Conservation (phyloP, 2,113 vertebrate genomes). For the Elachura formosa region DNA sequence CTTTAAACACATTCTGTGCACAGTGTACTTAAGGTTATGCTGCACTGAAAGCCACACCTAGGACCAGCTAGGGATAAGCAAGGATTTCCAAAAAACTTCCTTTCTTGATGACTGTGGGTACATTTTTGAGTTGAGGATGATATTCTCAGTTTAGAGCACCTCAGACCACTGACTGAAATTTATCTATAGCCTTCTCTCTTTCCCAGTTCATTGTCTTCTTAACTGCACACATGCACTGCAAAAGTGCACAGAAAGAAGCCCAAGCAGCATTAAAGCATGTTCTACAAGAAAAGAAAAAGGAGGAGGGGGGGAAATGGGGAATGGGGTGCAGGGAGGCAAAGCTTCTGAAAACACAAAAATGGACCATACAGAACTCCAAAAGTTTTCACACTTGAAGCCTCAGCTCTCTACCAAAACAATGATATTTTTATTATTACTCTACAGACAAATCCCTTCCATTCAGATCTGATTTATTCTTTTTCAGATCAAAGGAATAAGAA, state of each 20-base stretch:
- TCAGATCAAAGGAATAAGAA: not conserved
- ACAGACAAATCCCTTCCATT: not conserved
- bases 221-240: not conserved
- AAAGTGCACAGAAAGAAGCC: not conserved
- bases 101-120: not conserved
- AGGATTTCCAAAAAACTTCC: not conserved
- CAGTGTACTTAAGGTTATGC: not conserved
- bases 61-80: not conserved
- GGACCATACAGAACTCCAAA: not conserved
- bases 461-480: not conserved
- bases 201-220: not conserved
- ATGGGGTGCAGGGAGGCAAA: not conserved
- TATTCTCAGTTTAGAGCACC: not conserved
- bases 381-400: not conserved
- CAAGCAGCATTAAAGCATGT: not conserved
- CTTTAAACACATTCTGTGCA: not conserved
- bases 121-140: not conserved
- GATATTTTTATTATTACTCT: not conserved
- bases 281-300: not conserved
- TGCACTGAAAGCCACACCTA: not conserved
- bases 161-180: not conserved
- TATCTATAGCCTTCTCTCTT: not conserved
- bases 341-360: not conserved
- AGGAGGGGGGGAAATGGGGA: fast-evolving
- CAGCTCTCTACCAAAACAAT: not conserved